These are phyloP conservation scores for Steinernema carpocapsae DNA, from an alignment of 2,888 invertebrate genomes.

Conservation along the genomic window DNA sequence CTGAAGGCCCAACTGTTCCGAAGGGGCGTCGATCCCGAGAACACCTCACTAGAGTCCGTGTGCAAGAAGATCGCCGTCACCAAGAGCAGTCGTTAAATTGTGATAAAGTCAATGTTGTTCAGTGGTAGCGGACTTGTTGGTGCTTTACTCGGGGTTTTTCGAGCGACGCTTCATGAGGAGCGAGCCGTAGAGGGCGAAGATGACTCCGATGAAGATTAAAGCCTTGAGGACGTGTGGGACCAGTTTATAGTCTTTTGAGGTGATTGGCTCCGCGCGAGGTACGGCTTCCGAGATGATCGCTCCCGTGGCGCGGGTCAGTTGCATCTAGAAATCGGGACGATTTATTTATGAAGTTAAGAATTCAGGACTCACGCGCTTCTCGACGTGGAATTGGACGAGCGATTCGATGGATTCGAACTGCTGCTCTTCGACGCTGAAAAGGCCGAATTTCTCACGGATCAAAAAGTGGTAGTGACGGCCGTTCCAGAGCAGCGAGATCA, in stretches of 20 bases:
- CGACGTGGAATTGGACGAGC: conserved; percentile 28
- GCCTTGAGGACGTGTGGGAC: neutral
- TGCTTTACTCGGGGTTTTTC: too few species aligned
- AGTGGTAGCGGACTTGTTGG: too few species aligned
- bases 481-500: conserved; percentile 26
- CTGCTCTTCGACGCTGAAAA: neutral
- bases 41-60: neutral
- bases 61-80: neutral
- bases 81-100: neutral
- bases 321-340: neutral
- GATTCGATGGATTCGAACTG: conserved; percentile 36
- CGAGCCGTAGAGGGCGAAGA: neutral
- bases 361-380: neutral
- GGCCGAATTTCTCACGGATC: conserved; percentile 25
- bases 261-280: neutral
- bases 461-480: conserved; percentile 30
- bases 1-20: conserved; percentile 9
- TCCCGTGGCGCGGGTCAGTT: neutral
- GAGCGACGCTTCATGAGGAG: neutral
- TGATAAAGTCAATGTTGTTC: too few species aligned
- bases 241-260: neutral
- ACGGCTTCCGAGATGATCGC: neutral
- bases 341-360: neutral
- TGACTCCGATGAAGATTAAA: neutral
- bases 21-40: neutral